These are phyloP conservation scores for Geopemphigus sp. DNA, from an alignment of 1,140 invertebrate species.

Conservation along the genomic window DNA sequence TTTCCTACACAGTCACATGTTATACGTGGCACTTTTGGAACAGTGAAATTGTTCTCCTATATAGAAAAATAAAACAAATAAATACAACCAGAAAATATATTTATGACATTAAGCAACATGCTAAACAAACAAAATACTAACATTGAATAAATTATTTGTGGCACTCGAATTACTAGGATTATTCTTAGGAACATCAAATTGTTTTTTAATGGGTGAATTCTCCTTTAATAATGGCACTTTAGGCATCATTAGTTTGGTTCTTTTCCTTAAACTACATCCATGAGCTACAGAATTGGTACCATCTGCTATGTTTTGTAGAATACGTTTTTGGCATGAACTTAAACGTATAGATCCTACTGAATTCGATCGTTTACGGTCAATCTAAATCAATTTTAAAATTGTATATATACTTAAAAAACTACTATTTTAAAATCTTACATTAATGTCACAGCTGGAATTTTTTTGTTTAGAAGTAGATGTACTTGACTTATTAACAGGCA, in stretches of 20 bases:
- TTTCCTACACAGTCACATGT: constrained; percentile 62
- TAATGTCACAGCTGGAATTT: constrained; percentile 14
- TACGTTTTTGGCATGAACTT: constrained; percentile 40
- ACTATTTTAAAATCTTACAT: background rate
- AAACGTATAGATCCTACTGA: constrained; percentile 23
- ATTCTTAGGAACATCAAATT: constrained; percentile 41
- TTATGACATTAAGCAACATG: no score
- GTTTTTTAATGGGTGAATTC: constrained; percentile 50
- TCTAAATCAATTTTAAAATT: constrained; percentile 2
- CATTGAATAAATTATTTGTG: constrained; percentile 22
- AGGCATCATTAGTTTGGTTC: constrained; percentile 46
- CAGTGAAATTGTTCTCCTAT: constrained; percentile 38
- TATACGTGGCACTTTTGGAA: constrained; percentile 38
- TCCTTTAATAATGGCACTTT: constrained; percentile 48
- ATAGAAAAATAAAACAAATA: background rate
- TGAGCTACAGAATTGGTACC: constrained; percentile 27
- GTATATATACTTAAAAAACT: background rate
- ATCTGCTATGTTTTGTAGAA: constrained; percentile 41
- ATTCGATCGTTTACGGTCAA: constrained; percentile 7
- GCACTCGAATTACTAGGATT: constrained; percentile 22
- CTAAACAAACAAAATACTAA: background rate
- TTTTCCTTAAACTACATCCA: constrained; percentile 42
- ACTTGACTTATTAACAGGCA: constrained; percentile 1
- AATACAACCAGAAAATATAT: background rate
- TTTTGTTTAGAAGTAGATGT: background rate